Evolutionary conservation across 1,140 invertebrate species (phyloP).

Genomic region (Steinernema khuongi): DNA sequence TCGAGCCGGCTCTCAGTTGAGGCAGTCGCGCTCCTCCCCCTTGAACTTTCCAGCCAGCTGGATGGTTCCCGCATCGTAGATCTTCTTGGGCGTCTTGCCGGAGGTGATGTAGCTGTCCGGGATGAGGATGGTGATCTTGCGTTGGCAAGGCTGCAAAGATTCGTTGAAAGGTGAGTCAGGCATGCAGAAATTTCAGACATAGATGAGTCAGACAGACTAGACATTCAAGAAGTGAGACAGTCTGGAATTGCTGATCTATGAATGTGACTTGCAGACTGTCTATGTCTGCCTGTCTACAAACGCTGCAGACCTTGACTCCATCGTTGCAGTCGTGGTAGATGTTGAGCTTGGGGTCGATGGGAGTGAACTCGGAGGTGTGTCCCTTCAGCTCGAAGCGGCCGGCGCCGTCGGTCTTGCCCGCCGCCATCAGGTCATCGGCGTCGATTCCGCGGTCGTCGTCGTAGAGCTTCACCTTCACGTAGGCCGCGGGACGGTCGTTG

Average conservation of each 20-base stretch:
- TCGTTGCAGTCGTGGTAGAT: constrained; percentile 48
- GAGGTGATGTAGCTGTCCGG: constrained; percentile 23
- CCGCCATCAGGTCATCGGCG: constrained; percentile 40
- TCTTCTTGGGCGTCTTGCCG: constrained; percentile 6
- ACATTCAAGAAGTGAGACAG: too few species aligned
- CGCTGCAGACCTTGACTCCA: constrained; percentile 27
- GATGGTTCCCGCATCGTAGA: constrained; percentile 36
- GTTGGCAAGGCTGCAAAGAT: constrained; percentile 21
- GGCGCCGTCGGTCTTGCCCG: constrained; percentile 34
- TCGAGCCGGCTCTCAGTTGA: constrained; percentile 28
- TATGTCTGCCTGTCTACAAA: too few species aligned
- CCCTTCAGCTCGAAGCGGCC: constrained; percentile 39
- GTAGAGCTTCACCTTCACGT: constrained; percentile 31
- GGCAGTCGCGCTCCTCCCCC: constrained; percentile 33
- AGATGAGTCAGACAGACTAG: too few species aligned
- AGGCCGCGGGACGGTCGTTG: constrained; percentile 24
- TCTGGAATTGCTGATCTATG: too few species aligned
- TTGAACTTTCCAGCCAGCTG: constrained; percentile 34
- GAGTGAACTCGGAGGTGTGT: constrained; percentile 40
- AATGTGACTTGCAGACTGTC: too few species aligned
- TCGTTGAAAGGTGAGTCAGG: too few species aligned
- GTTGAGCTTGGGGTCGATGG: constrained; percentile 46
- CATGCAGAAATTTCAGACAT: too few species aligned
- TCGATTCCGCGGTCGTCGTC: constrained; percentile 31
- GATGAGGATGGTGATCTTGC: constrained; percentile 28